Conservation (phyloP, 92 coral and sea anemone genomes). For the Phenganax subtilis region DNA sequence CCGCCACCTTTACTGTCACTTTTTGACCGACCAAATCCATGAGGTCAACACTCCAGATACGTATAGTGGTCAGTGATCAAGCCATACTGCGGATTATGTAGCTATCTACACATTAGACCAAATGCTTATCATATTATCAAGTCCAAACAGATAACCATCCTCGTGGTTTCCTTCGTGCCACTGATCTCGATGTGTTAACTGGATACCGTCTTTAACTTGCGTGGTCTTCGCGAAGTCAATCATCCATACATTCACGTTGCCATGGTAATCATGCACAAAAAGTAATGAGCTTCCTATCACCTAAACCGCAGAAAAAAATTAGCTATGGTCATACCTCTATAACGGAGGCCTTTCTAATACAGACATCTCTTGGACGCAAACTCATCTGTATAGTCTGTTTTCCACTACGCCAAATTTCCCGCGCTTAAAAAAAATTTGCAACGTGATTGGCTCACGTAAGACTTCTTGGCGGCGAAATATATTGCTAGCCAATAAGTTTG, state of each 20-base stretch:
- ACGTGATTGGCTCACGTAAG: too few relatives aligned
- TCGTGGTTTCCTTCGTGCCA: slow-evolving; percentile 97
- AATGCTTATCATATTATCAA: slow-evolving; percentile 87
- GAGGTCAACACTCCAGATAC: too few relatives aligned
- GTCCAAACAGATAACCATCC: slow-evolving; percentile 96
- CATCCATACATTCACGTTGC: slow-evolving; percentile 91
- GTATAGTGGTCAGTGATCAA: too few relatives aligned
- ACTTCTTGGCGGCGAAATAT: too few relatives aligned
- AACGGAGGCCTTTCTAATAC: too few relatives aligned
- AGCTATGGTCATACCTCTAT: background rate
- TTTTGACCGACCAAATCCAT: too few relatives aligned
- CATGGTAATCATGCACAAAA: slow-evolving; percentile 85
- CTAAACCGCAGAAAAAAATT: slow-evolving; percentile 42
- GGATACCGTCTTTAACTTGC: slow-evolving; percentile 60
- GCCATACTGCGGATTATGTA: background rate
- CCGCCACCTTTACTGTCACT: too few relatives aligned
- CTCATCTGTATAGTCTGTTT: too few relatives aligned
- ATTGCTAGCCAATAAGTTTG: too few relatives aligned
- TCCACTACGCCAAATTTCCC: too few relatives aligned
- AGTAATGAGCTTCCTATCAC: slow-evolving; percentile 90
- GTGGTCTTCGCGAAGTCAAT: slow-evolving; percentile 94
- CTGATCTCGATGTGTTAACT: slow-evolving; percentile 63
- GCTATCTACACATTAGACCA: slow-evolving; percentile 53
- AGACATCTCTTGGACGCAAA: too few relatives aligned
- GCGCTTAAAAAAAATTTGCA: too few relatives aligned